phyloP scores from a whole-genome alignment of 2,888 invertebrate genomes.

The Apodemia hepburni region DNA sequence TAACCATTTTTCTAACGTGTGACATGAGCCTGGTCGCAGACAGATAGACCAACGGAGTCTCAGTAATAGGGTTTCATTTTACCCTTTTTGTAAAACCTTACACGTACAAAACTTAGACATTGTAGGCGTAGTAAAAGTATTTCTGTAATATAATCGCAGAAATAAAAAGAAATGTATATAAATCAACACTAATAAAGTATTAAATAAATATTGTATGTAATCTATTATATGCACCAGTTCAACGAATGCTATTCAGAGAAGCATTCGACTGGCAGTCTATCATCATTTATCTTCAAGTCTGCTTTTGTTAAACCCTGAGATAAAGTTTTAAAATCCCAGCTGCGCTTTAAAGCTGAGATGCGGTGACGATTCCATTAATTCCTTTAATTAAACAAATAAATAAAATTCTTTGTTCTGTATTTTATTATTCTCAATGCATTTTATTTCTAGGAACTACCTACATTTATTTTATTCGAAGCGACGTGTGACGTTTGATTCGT shows the following conservation, averaged over 20 bases:
- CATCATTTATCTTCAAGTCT: conserved; percentile 21
- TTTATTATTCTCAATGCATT: not conserved
- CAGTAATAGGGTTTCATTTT: no score
- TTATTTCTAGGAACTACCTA: not conserved
- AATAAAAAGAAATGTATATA: no score
- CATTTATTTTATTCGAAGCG: conserved; percentile 8
- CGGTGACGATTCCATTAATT: conserved; percentile 14
- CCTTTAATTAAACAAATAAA: conserved; percentile 7
- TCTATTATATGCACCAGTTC: conserved; percentile 4
- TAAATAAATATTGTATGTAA: conserved; percentile 3
- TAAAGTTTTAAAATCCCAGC: conserved; percentile 18
- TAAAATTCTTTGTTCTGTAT: not conserved
- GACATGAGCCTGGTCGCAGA: no score
- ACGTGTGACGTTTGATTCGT: conserved; percentile 4
- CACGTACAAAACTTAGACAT: no score
- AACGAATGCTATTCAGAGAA: conserved; percentile 9
- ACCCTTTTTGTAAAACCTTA: no score
- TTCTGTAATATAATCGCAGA: no score
- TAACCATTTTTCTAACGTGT: no score
- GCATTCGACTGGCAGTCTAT: conserved; percentile 13
- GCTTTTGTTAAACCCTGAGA: conserved; percentile 20
- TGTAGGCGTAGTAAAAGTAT: no score
- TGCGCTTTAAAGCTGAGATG: conserved; percentile 15
- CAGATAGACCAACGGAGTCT: no score
- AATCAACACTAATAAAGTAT: not conserved